Evolutionary conservation across 2,797 vertebrate species (phyloP).

Genomic region (Mormyrops attenuatus): DNA sequence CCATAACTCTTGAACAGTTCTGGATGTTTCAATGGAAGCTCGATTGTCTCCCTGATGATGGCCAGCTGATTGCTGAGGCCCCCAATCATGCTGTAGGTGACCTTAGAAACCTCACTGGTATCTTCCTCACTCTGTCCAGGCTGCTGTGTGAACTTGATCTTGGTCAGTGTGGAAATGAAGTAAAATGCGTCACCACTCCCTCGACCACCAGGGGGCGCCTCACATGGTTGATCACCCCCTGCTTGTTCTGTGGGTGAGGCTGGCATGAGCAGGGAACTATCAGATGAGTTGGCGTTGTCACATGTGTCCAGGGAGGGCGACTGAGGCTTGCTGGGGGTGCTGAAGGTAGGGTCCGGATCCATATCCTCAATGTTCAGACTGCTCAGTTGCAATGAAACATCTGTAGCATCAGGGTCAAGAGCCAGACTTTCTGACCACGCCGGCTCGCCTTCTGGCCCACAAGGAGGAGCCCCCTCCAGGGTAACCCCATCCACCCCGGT

Average conservation of each 20-base stretch:
- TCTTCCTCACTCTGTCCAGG: constrained; percentile 26
- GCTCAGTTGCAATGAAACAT: constrained; percentile 71
- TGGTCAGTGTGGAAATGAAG: constrained; percentile 67
- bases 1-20: constrained; percentile 82
- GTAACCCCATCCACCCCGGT: constrained; percentile 70
- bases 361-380: constrained; percentile 60
- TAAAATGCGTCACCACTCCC: constrained; percentile 73
- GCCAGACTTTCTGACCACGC: constrained; percentile 30
- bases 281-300: constrained; percentile 23
- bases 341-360: constrained; percentile 41
- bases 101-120: constrained; percentile 45
- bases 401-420: constrained; percentile 53
- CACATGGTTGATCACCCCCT: neutral
- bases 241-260: constrained; percentile 27
- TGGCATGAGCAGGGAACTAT: constrained; percentile 25
- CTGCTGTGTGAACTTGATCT: constrained; percentile 55
- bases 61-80: constrained; percentile 78
- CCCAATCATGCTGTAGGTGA: constrained; percentile 88
- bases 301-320: constrained; percentile 33
- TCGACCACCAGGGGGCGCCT: constrained; percentile 43
- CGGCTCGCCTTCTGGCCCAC: neutral
- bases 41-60: constrained; percentile 81
- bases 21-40: constrained; percentile 84
- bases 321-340: constrained; percentile 52
- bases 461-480: constrained; percentile 30